A percentile compares a stretch with the other conserved stretches of the same genome.
Evolutionary conservation across 2,113 vertebrate species (phyloP).

Genomic region (Paradisaea rubra): DNA sequence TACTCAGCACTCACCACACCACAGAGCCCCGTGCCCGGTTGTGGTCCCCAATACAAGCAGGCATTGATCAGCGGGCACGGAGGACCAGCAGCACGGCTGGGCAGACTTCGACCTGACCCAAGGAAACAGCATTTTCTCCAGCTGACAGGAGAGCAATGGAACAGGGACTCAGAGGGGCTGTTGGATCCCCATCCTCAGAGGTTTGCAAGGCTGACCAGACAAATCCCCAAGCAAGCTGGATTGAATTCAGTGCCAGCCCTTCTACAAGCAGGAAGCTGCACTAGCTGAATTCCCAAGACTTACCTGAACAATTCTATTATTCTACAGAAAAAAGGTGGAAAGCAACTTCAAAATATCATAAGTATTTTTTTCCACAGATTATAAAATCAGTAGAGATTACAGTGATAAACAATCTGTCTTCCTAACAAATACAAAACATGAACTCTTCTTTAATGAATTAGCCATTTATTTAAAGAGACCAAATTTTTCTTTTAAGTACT

Average conservation of each 20-base stretch:
- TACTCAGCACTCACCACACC: neutral
- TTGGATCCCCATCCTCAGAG: neutral
- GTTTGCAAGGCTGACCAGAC: neutral
- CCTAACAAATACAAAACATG: neutral
- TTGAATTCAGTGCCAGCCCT: neutral
- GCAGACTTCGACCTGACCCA: neutral
- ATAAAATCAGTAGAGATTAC: neutral
- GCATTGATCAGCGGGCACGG: fast-evolving
- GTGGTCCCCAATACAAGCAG: neutral
- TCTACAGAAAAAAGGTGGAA: neutral
- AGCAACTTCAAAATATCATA: neutral
- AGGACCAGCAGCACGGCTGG: fast-evolving
- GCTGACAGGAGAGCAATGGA: neutral
- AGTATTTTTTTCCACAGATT: neutral
- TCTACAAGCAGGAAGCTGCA: neutral
- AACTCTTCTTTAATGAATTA: neutral
- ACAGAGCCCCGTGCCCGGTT: fast-evolving
- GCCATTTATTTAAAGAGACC: neutral
- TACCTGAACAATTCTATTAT: neutral
- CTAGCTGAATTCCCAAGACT: neutral
- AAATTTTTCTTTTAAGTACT: neutral
- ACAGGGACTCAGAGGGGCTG: neutral
- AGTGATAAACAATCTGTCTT: neutral
- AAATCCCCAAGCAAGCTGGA: neutral
- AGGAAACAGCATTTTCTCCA: neutral